A percentile compares a stretch with the other conserved stretches of the same genome.
phyloP scores from a whole-genome alignment of 2,113 vertebrate genomes.

The Crotalus horridus region DNA sequence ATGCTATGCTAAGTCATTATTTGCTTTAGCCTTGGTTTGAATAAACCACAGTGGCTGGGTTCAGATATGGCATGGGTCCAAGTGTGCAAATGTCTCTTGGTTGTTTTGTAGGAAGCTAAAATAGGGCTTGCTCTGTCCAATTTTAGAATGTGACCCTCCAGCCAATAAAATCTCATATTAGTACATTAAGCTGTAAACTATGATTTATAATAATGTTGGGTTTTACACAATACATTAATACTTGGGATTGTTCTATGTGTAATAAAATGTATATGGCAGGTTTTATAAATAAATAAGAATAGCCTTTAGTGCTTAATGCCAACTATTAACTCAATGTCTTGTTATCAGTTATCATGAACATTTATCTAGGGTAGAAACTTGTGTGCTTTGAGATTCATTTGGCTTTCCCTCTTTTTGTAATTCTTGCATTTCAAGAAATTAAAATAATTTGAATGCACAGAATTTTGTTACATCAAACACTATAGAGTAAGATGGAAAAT shows the following conservation, averaged over 20 bases:
- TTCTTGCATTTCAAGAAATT: background rate
- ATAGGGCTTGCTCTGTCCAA: background rate
- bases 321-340: background rate
- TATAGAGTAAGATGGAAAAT: background rate
- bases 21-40: background rate
- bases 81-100: background rate
- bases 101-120: background rate
- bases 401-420: background rate
- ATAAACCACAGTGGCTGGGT: background rate
- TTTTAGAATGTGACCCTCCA: background rate
- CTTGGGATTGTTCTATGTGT: background rate
- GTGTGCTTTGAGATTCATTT: background rate
- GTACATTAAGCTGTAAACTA: background rate
- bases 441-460: rapidly evolving
- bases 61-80: background rate
- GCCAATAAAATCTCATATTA: background rate
- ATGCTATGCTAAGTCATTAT: background rate
- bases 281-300: background rate
- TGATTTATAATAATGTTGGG: background rate
- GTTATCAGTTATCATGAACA: background rate
- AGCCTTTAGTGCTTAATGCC: background rate
- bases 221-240: background rate
- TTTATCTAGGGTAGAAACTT: background rate
- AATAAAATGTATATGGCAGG: background rate
- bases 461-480: background rate